Base-by-base conservation (phyloP, 2,888 invertebrate genomes). In the Pharmacophagus antenor region DNA sequence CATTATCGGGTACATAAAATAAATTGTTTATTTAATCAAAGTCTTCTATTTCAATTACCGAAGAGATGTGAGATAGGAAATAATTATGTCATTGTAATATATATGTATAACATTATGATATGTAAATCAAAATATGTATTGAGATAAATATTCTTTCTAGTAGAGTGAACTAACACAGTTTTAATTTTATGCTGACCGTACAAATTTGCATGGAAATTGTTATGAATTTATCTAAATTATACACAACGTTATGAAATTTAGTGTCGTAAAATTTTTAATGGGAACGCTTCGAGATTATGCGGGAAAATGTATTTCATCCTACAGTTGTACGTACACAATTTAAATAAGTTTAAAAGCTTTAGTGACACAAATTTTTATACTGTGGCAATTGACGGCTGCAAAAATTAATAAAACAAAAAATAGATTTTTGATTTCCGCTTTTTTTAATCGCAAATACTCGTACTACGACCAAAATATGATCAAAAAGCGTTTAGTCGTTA, bases 221-320 rank as follows among this genome's bases (percentile, higher is more conserved):
- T 6, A 20, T 27, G 12, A 55, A 55, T 47, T 55, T 48, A 23
- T 23, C 48, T 55, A 47, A 55, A 55, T n/a, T 31, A 46, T 31
- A 54, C 20, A 37, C 42, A 42, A 53, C 12, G 15, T 46, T 46
- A 31, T 46, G 54, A n/a, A 31, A 44, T 46, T 54, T 31, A 27
- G 20, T 31, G 7, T 55, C 54, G 31, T 55, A 31, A 55, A 37
- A n/a, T 21, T 27, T 47, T 55, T 27, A 17, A 31, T 46, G 46
- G 46, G 1, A n/a, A 1, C 17, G 37, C 31, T 55, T 12, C 55
- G 20, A 37, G 22, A 48, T 48, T 55, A 48, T 47, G 27, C 15
- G 47, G 1, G 15, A 17, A 48, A 37, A 20, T 47, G 37, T 47
- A 31, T 54, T 47, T 54, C 46, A 54, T 47, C n/a, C 18, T 21